These are phyloP conservation scores for Lepidocolaptes lacrymiger DNA, from an alignment of 2,797 vertebrate genomes.

Conservation along the genomic window DNA sequence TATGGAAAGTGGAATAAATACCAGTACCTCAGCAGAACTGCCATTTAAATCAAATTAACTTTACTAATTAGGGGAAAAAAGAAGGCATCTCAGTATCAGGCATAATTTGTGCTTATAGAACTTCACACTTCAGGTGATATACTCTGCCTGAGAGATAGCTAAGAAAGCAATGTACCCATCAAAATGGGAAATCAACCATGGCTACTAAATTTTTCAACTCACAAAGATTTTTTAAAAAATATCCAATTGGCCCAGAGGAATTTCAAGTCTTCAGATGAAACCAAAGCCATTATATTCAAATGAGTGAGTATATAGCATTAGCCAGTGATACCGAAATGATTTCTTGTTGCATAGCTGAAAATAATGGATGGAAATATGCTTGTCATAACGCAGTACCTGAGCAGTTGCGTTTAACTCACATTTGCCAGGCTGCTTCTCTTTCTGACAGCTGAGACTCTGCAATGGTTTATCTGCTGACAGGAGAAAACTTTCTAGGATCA, in stretches of 20 bases:
- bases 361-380: constrained; percentile 42
- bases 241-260: constrained; percentile 18
- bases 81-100: constrained; percentile 55
- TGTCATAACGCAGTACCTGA: constrained; percentile 22
- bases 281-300: constrained; percentile 45
- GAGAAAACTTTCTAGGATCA: neutral
- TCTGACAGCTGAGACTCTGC: constrained; percentile 1
- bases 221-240: neutral
- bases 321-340: constrained; percentile 30
- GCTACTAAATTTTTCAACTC: constrained; percentile 53
- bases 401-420: neutral
- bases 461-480: neutral
- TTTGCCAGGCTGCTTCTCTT: neutral
- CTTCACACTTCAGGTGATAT: constrained; percentile 64
- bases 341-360: constrained; percentile 42
- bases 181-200: constrained; percentile 45
- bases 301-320: constrained; percentile 48
- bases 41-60: constrained; percentile 79
- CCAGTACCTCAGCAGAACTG: constrained; percentile 62
- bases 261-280: constrained; percentile 54
- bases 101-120: constrained; percentile 70
- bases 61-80: constrained; percentile 70
- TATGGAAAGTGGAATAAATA: constrained; percentile 67
- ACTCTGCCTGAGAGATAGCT: constrained; percentile 60
- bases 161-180: constrained; percentile 46